phyloP scores from a whole-genome alignment of 2,797 vertebrate genomes.

The Cossypha heuglini region DNA sequence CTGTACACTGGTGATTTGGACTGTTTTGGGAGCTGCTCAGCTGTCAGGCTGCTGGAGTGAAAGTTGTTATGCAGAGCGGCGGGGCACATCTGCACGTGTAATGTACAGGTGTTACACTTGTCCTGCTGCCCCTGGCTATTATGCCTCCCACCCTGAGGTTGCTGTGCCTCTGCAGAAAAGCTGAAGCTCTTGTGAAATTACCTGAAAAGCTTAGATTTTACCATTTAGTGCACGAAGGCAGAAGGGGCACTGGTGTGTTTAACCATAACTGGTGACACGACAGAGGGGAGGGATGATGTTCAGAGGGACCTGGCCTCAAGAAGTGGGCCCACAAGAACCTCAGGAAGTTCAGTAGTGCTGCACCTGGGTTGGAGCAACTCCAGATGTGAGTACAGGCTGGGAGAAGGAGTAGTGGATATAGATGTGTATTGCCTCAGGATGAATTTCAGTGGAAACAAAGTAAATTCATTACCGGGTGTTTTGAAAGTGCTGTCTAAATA shows the following conservation, averaged over 20 bases:
- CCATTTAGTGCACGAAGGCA: not conserved
- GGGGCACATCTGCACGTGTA: not conserved
- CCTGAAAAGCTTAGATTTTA: not conserved
- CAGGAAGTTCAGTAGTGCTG: accelerated
- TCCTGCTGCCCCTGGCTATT: not conserved
- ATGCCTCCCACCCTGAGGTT: not conserved
- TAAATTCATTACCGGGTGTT: not conserved
- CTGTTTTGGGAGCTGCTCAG: not conserved
- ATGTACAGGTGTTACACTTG: not conserved
- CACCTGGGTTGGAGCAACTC: not conserved
- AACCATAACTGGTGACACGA: not conserved
- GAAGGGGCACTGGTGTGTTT: not conserved
- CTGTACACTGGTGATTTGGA: not conserved
- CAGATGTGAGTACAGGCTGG: not conserved
- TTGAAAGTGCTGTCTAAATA: not conserved
- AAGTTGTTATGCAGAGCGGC: not conserved
- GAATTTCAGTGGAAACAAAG: not conserved
- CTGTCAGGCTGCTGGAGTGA: not conserved
- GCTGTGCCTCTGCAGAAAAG: not conserved
- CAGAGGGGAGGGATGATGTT: not conserved
- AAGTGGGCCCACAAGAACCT: not conserved
- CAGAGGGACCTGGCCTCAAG: not conserved
- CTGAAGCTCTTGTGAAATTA: not conserved
- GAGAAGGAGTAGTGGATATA: not conserved
- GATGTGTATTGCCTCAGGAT: not conserved